Conservation (phyloP, 2,113 vertebrate genomes). For the Actenoides hombroni region DNA sequence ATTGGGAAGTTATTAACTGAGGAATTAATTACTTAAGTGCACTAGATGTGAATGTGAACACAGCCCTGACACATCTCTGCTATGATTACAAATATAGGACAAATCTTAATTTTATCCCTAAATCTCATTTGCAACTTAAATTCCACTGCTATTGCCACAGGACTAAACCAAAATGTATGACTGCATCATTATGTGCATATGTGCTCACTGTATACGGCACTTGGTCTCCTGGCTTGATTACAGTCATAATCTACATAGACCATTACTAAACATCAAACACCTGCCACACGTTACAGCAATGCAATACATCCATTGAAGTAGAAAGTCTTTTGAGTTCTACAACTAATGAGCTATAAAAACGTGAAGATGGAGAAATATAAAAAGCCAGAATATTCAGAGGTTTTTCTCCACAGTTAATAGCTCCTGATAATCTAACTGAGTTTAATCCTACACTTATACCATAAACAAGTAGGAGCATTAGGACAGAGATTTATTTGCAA, state of each 20-base stretch:
- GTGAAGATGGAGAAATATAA: not conserved
- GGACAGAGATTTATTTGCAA: not conserved
- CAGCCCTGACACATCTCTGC: not conserved
- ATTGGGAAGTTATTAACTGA: not conserved
- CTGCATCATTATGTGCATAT: not conserved
- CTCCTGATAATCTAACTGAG: not conserved
- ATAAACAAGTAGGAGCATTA: not conserved
- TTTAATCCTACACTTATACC: not conserved
- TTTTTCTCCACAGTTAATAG: not conserved
- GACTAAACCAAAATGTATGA: not conserved
- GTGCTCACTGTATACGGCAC: not conserved
- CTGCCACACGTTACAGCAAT: not conserved
- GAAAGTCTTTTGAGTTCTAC: not conserved
- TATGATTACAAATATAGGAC: not conserved
- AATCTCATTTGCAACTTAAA: not conserved
- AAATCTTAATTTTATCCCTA: not conserved
- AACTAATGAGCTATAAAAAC: not conserved
- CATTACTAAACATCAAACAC: not conserved
- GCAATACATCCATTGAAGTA: not conserved
- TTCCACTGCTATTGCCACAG: not conserved
- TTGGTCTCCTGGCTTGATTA: not conserved
- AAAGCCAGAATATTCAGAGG: not conserved
- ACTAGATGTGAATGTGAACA: not conserved
- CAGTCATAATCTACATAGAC: not conserved
- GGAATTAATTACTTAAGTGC: not conserved